phyloP scores from a whole-genome alignment of 2,113 vertebrate genomes.

The Neogale vison region DNA sequence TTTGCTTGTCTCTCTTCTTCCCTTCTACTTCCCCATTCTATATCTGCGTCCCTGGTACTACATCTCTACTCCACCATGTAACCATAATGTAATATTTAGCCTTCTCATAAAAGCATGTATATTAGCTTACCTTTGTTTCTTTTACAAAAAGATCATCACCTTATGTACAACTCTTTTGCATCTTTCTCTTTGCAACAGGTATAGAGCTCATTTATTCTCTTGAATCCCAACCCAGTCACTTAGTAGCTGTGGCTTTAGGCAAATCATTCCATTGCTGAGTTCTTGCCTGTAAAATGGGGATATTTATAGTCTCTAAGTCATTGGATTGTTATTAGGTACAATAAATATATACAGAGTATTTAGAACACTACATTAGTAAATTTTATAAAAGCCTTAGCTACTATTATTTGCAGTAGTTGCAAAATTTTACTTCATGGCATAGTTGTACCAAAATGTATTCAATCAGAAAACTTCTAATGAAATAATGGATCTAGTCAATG shows the following conservation, averaged over 20 bases:
- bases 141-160: not conserved
- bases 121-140: not conserved
- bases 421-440: not conserved
- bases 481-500: not conserved
- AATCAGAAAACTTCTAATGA: not conserved
- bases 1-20: not conserved
- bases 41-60: not conserved
- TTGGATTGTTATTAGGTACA: not conserved
- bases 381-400: not conserved
- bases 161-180: not conserved
- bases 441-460: not conserved
- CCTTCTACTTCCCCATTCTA: not conserved
- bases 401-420: not conserved
- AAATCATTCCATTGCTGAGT: not conserved
- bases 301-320: not conserved
- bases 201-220: not conserved
- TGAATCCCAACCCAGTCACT: not conserved
- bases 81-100: not conserved
- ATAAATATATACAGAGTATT: not conserved
- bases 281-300: not conserved
- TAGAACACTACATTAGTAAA: not conserved
- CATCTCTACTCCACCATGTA: not conserved
- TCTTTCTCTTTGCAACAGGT: not conserved
- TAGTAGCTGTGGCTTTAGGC: not conserved
- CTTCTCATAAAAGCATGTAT: not conserved